Conservation (phyloP, 2,888 invertebrate species). For the Xylocampa areola region DNA sequence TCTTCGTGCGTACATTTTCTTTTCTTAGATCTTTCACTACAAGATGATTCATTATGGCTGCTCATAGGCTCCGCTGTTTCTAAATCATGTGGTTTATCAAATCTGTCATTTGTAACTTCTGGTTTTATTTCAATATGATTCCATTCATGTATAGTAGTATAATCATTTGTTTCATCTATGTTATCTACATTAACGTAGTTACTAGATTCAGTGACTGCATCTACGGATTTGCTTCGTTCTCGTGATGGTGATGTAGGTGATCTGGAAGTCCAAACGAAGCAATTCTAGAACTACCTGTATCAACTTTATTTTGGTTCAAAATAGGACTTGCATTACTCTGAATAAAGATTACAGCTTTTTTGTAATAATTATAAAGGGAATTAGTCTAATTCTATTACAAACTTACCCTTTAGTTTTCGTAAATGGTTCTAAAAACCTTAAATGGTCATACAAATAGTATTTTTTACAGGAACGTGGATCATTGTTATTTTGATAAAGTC, state of each 20-base stretch:
- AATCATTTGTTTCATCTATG: conserved; percentile 44
- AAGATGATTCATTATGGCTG: conserved; percentile 24
- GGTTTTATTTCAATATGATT: conserved; percentile 54
- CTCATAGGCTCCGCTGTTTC: background rate
- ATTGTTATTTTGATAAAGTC: conserved; percentile 38
- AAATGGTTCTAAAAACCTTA: conserved; percentile 67
- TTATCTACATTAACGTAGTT: conserved; percentile 42
- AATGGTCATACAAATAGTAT: conserved; percentile 67
- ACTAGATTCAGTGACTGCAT: conserved; percentile 31
- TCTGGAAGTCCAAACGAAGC: conserved; percentile 14
- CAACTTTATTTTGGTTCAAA: no score
- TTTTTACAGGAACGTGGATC: conserved; percentile 52
- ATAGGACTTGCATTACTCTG: no score
- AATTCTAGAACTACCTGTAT: no score
- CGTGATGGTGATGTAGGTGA: conserved; percentile 21
- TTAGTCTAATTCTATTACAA: background rate
- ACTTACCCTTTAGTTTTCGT: conserved; percentile 63
- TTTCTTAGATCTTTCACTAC: conserved; percentile 40
- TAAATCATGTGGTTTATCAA: conserved; percentile 16
- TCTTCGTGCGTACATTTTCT: conserved; percentile 45
- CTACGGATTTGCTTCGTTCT: conserved; percentile 38
- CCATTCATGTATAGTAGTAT: conserved; percentile 52
- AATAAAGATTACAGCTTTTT: background rate
- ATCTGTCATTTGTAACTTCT: conserved; percentile 35
- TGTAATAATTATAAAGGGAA: background rate